phyloP scores from a whole-genome alignment of 2,888 invertebrate species.

The Thumatha senex region DNA sequence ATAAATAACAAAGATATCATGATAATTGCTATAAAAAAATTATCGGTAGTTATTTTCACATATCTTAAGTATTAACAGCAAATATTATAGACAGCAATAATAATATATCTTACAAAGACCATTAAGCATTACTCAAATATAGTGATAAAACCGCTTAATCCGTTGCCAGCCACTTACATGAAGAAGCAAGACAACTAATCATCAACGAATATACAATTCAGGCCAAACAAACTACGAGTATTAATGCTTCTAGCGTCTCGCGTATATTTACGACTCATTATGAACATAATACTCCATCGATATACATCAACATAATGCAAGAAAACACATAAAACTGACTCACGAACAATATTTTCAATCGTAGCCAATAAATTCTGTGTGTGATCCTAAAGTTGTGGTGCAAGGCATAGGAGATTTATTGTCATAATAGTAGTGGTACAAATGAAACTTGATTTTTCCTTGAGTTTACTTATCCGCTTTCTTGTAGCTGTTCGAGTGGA shows the following conservation, averaged over 20 bases:
- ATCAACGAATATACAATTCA: slow-evolving; percentile 7
- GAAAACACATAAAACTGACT: slow-evolving; percentile 63
- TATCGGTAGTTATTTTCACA: too few species aligned
- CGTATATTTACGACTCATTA: slow-evolving; percentile 45
- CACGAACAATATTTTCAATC: slow-evolving; percentile 67
- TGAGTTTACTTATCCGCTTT: too few species aligned
- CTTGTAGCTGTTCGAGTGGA: too few species aligned
- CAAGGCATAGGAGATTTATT: slow-evolving; percentile 28
- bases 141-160: slow-evolving; percentile 5
- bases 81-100: too few species aligned
- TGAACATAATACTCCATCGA: slow-evolving; percentile 51
- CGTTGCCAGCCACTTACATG: slow-evolving; percentile 5
- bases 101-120: background rate
- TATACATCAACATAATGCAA: slow-evolving; percentile 56
- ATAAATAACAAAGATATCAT: too few species aligned
- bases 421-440: too few species aligned
- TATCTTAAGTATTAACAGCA: too few species aligned
- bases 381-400: slow-evolving; percentile 44
- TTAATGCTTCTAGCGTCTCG: slow-evolving; percentile 27
- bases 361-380: slow-evolving; percentile 60
- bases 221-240: slow-evolving; percentile 23
- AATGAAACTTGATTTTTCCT: too few species aligned
- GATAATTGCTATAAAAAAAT: too few species aligned
- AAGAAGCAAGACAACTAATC: slow-evolving; percentile 11
- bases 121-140: background rate